Evolutionary conservation across 2,888 invertebrate genomes (phyloP), one percentile per base, ranked within the genome.

Genomic region (Reticulitermes lucifugus): DNA sequence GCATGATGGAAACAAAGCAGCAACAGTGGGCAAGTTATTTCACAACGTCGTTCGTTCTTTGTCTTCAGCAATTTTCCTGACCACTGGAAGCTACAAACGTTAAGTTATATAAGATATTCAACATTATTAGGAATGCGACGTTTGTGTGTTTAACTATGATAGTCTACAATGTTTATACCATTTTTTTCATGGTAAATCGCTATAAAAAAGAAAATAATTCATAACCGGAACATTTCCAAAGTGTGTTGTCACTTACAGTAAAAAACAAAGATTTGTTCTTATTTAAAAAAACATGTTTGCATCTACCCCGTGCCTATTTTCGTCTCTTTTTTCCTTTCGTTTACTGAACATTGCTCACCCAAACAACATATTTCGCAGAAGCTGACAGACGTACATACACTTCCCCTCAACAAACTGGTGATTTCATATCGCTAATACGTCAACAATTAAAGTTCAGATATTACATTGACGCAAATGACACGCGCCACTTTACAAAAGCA

Each of bases 121-220:
- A 46, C 77, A 46, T 77, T 22, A 51, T 77, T 51, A n/a, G 77
- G 77, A 77, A 77, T 77, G 77, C 46, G 77, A 77, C 77, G 77
- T 77, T 77, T 77, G 46, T 46, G 10, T 10, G 10, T 77, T 77
- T 43, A 22, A 43, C 43, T 9, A 18, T 77, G 77, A 43, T 46
- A 46, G 77, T 46, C n/a, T 77, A n/a, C 46, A 46, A n/a, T 77
- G 77, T 77, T 77, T 12, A 22, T 46, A 77, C 51, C 22, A 51
- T 10, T n/a, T 73, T 35, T 73, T 77, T 46, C n/a, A 46, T 51
- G n/a, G 65, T n/a, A 46, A 43, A 46, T 4, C 22, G 25, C 22
- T 46, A 41, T 22, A n/a, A 21, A 0, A n/a, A 46, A 77, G 2
- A 22, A 9, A 75, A 75, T 7, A 75, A 43, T 21, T 3, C 35